Conservation (phyloP, 2,113 vertebrate species). For the Lathamus discolor region DNA sequence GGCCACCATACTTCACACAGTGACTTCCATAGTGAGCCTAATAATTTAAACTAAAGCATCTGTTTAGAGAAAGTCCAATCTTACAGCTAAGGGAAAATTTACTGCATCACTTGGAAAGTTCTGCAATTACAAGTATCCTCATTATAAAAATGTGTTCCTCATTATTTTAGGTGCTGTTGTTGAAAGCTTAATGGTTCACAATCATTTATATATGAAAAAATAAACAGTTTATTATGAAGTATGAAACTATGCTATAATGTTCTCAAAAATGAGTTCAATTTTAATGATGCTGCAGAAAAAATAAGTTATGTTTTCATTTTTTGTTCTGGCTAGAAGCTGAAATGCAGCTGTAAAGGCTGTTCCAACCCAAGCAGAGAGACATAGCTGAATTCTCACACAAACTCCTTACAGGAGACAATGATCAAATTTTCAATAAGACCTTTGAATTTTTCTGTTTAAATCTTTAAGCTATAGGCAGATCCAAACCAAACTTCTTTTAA, state of each 20-base stretch:
- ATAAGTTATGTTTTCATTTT: conserved; percentile 36
- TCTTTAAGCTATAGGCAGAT: conserved; percentile 10
- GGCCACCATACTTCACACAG: not conserved
- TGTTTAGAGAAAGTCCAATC: not conserved
- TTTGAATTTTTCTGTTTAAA: not conserved
- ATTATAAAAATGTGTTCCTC: conserved; percentile 48
- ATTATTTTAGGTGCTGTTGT: conserved; percentile 46
- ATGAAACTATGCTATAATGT: not conserved
- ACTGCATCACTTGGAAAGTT: conserved; percentile 37
- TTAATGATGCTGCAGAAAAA: conserved; percentile 47
- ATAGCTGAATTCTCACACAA: not conserved
- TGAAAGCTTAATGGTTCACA: conserved; percentile 51
- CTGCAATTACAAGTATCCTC: conserved; percentile 54
- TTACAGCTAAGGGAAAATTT: conserved; percentile 33
- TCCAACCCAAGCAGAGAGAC: not conserved
- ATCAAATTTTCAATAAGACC: conserved; percentile 45
- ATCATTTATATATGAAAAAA: conserved; percentile 28
- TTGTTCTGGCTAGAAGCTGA: not conserved
- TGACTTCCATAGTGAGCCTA: not conserved
- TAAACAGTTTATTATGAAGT: conserved; percentile 52
- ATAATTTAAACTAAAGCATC: conserved; percentile 19
- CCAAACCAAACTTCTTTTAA: conserved; percentile 21
- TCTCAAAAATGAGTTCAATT: conserved; percentile 42
- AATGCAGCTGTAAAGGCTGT: not conserved
- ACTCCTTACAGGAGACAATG: not conserved